Percentiles rank a stretch among this genome's conserved stretches.
phyloP scores from a whole-genome alignment of 2,888 invertebrate genomes.

The Leptinotarsa rubiginosa region DNA sequence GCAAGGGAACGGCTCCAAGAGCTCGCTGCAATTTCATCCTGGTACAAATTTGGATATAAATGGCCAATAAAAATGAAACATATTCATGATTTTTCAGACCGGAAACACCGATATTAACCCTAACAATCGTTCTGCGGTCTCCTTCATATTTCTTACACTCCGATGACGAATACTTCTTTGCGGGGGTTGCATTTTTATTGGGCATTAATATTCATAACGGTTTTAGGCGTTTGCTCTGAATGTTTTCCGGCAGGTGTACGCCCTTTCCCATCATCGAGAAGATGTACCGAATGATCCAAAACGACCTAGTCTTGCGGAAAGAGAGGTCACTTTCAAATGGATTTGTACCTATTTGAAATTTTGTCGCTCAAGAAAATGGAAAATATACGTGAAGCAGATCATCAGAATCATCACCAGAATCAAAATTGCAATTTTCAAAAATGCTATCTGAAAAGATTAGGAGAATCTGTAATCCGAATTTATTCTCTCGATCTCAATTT shows the following conservation, averaged over 20 bases:
- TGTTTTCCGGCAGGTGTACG: slow-evolving; percentile 40
- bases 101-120: slow-evolving; percentile 64
- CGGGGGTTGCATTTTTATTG: slow-evolving; percentile 55
- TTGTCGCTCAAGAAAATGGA: too few relatives aligned
- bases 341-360: too few relatives aligned
- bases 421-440: too few relatives aligned
- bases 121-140: slow-evolving; percentile 53
- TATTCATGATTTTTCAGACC: slow-evolving; percentile 67
- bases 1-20: slow-evolving; percentile 43
- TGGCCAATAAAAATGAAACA: slow-evolving; percentile 68
- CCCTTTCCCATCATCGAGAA: slow-evolving; percentile 28
- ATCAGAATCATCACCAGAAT: too few relatives aligned
- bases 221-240: slow-evolving; percentile 43
- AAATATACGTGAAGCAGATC: too few relatives aligned
- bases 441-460: too few relatives aligned
- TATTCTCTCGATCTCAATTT: too few relatives aligned
- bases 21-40: slow-evolving; percentile 59
- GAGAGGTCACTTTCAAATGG: too few relatives aligned
- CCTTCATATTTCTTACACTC: slow-evolving; percentile 58
- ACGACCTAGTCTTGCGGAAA: too few relatives aligned
- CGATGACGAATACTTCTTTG: slow-evolving; percentile 55
- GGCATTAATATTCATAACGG: slow-evolving; percentile 57
- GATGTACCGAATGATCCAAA: background rate
- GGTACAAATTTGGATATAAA: slow-evolving; percentile 65
- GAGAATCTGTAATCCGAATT: too few relatives aligned